phyloP scores from a whole-genome alignment of 2,113 vertebrate species.

The Coryphaenoides rupestris region DNA sequence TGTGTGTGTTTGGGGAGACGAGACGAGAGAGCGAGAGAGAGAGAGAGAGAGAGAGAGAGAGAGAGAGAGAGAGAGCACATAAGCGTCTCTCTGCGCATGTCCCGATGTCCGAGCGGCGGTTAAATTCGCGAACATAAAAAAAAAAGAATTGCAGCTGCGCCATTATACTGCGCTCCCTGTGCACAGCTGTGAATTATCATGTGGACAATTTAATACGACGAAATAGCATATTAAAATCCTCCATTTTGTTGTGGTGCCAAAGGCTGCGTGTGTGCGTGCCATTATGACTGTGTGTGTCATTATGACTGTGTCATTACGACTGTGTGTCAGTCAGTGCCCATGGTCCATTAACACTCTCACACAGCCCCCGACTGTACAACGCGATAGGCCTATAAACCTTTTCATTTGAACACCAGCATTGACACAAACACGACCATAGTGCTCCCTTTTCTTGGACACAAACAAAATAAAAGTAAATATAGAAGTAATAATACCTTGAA shows the following conservation, averaged over 20 bases:
- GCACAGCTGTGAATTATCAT: conserved; percentile 72
- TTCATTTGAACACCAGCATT: too few relatives aligned
- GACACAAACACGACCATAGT: too few relatives aligned
- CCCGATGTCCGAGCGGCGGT: conserved; percentile 24
- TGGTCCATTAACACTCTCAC: neutral
- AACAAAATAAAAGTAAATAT: too few relatives aligned
- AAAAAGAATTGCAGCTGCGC: conserved; percentile 64
- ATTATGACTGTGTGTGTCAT: conserved; percentile 2
- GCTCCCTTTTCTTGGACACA: too few relatives aligned
- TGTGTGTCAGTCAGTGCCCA: conserved; percentile 4
- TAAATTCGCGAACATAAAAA: conserved; percentile 61
- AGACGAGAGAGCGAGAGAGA: too few relatives aligned
- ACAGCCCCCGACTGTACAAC: too few relatives aligned
- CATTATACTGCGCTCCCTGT: conserved; percentile 47
- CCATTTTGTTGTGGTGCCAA: conserved; percentile 48
- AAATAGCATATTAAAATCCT: conserved; percentile 68
- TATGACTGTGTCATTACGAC: neutral
- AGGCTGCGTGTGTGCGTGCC: conserved; percentile 28
- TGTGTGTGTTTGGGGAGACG: neutral
- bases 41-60: too few relatives aligned
- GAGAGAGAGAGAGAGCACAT: neutral
- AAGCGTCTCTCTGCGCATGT: neutral
- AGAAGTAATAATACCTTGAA: too few relatives aligned
- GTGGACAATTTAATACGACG: conserved; percentile 70
- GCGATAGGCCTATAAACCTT: too few relatives aligned